Evolutionary conservation across 1,140 invertebrate species (phyloP).

Genomic region (Drosophila elegans): DNA sequence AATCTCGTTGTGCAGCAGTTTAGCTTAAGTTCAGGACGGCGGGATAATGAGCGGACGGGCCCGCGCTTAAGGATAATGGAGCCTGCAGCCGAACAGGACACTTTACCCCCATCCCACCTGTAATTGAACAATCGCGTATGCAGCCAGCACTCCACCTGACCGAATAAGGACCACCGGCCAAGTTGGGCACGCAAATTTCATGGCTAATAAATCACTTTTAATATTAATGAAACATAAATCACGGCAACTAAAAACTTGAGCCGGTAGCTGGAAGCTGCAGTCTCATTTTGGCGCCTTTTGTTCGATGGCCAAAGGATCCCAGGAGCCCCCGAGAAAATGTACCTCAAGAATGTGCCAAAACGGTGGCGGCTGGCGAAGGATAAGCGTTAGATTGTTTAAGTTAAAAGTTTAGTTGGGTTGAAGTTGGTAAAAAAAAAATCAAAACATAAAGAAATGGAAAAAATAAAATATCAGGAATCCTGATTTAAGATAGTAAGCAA

Average conservation of each 20-base stretch:
- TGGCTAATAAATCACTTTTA: slow-evolving; percentile 84
- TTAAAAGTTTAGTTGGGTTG: slow-evolving; percentile 6
- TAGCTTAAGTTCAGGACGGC: slow-evolving; percentile 68
- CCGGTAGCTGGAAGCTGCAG: slow-evolving; percentile 8
- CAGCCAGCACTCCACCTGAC: slow-evolving; percentile 34
- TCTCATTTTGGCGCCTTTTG: slow-evolving; percentile 47
- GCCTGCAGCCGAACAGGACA: slow-evolving; percentile 29
- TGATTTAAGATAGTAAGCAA: too few relatives aligned
- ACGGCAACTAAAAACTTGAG: slow-evolving; percentile 67
- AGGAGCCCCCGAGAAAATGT: neutral
- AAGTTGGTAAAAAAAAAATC: neutral
- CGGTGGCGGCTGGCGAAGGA: neutral
- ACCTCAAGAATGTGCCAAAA: slow-evolving; percentile 14
- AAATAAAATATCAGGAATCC: neutral
- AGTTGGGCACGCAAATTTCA: slow-evolving; percentile 58
- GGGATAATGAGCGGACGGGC: slow-evolving; percentile 61
- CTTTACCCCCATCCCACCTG: neutral
- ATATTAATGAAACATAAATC: slow-evolving; percentile 84
- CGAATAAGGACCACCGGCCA: slow-evolving; percentile 28
- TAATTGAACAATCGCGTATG: slow-evolving; percentile 74
- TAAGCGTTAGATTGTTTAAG: neutral
- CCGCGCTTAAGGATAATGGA: slow-evolving; percentile 20
- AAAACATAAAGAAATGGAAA: too few relatives aligned
- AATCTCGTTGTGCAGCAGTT: slow-evolving; percentile 80
- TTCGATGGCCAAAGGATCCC: slow-evolving; percentile 33